A percentile compares a stretch with the other conserved stretches of the same genome.
Evolutionary conservation across 2,888 invertebrate species (phyloP).

Genomic region (Cryptocephalus primarius): DNA sequence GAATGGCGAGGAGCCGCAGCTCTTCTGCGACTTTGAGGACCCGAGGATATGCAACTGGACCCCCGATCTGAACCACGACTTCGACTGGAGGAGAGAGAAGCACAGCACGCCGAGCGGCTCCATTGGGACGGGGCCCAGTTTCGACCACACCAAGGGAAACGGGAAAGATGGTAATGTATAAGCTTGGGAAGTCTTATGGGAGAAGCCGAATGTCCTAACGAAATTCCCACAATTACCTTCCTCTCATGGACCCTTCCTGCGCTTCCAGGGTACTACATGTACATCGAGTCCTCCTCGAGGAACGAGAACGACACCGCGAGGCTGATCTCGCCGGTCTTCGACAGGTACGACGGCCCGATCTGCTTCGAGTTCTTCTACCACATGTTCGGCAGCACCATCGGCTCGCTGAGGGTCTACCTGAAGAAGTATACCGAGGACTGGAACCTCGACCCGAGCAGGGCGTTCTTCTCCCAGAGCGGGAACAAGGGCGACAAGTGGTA

Average conservation of each 20-base stretch:
- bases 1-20: constrained; percentile 9
- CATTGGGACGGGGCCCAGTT: constrained; percentile 59
- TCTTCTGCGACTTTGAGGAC: constrained; percentile 57
- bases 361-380: constrained; percentile 68
- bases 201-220: no score
- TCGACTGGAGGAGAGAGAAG: constrained; percentile 62
- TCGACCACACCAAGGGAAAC: constrained; percentile 61
- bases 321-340: constrained; percentile 61
- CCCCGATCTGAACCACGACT: constrained; percentile 57
- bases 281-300: constrained; percentile 63
- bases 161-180: constrained; percentile 36
- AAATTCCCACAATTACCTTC: no score
- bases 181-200: background rate
- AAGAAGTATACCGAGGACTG: constrained; percentile 35
- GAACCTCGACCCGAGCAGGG: constrained; percentile 36
- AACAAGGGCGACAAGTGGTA: constrained; percentile 63
- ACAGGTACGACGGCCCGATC: constrained; percentile 13
- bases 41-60: constrained; percentile 67
- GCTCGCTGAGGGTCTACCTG: constrained; percentile 44
- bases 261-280: constrained; percentile 64
- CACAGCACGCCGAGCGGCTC: constrained; percentile 52
- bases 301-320: constrained; percentile 56
- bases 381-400: constrained; percentile 61
- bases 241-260: background rate
- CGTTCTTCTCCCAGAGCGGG: constrained; percentile 52